Base-by-base conservation (phyloP, 1,140 invertebrate species). In the Trichonephila clavipes region DNA sequence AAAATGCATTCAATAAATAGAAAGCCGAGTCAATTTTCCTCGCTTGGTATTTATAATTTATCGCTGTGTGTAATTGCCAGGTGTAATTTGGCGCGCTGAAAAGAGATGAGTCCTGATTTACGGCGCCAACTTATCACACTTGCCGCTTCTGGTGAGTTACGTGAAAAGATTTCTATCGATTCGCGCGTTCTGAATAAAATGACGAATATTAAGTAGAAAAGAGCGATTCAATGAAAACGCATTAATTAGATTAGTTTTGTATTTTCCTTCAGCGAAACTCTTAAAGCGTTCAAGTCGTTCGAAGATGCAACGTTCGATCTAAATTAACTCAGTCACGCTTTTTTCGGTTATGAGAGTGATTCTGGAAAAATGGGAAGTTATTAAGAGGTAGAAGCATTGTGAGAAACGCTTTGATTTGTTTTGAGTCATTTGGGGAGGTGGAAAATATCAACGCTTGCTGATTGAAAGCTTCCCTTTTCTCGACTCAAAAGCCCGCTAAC, bases 1-100 rank as follows among this genome's bases (percentile, higher is more conserved):
- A 69, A 69, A 69, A 69, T 69, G n/a, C 66, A 51, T 51, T 69
- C n/a, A 69, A 69, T 69, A 69, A 69, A 69, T 24, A 28, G 66
- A 69, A 69, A 69, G 14, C 2, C 24, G n/a, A 69, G 66, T 69
- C 51, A 51, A 51, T 51, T 69, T 12, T 24, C 66, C 51, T 51
- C 66, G 2, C 24, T 28, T 1, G n/a, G n/a, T 69, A 69, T 69
- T 69, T 69, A 69, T 69, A 69, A 69, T 69, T 69, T 69, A 69
- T 69, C 66, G 1, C n/a, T 24, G n/a, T 40, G 34, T 40, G 34
- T 69, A 69, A 69, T 69, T 69, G 66, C n/a, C 66, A 69, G n/a
- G 66, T 69, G 66, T 69, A 69, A 28, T 69, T 14, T 69, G 24
- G 24, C 66, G n/a, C 24, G 2, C 8, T 69, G 66, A 28, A 69